These are phyloP conservation scores for Dicycla oo DNA, from an alignment of 2,888 invertebrate genomes.

Conservation along the genomic window DNA sequence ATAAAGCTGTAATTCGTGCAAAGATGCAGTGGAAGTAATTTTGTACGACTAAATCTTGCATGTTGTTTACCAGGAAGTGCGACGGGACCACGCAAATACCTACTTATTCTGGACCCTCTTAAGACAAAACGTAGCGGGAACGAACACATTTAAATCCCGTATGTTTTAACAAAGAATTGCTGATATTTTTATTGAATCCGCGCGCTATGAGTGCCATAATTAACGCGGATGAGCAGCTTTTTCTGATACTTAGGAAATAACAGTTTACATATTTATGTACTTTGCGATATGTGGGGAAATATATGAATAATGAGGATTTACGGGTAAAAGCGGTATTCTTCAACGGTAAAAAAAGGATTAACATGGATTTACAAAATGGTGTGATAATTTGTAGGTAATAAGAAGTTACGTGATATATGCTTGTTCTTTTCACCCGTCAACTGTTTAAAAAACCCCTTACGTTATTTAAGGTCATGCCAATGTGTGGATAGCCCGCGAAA, in stretches of 20 bases:
- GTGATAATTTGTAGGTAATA: not conserved
- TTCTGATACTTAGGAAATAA: conserved; percentile 58
- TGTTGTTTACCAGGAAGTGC: too few relatives aligned
- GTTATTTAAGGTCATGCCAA: too few relatives aligned
- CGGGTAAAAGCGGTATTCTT: conserved; percentile 9
- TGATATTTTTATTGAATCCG: conserved; percentile 59
- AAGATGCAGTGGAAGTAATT: too few relatives aligned
- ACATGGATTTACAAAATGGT: conserved; percentile 27
- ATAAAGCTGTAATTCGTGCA: too few relatives aligned
- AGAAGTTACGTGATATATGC: not conserved
- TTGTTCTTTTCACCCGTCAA: not conserved
- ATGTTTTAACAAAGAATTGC: conserved; percentile 48
- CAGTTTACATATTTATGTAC: conserved; percentile 45
- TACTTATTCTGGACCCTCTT: too few relatives aligned
- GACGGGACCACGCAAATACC: too few relatives aligned
- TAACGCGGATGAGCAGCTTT: conserved; percentile 53
- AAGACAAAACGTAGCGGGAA: not conserved
- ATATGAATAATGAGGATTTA: conserved; percentile 30
- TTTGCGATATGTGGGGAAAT: conserved; percentile 23
- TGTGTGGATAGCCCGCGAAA: too few relatives aligned
- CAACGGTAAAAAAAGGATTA: not conserved
- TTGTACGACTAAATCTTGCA: too few relatives aligned
- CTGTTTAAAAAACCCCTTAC: too few relatives aligned
- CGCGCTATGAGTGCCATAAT: conserved; percentile 53
- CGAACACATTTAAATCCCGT: conserved; percentile 25